phyloP scores from a whole-genome alignment of 2,113 vertebrate genomes.

The Heteronetta atricapilla region DNA sequence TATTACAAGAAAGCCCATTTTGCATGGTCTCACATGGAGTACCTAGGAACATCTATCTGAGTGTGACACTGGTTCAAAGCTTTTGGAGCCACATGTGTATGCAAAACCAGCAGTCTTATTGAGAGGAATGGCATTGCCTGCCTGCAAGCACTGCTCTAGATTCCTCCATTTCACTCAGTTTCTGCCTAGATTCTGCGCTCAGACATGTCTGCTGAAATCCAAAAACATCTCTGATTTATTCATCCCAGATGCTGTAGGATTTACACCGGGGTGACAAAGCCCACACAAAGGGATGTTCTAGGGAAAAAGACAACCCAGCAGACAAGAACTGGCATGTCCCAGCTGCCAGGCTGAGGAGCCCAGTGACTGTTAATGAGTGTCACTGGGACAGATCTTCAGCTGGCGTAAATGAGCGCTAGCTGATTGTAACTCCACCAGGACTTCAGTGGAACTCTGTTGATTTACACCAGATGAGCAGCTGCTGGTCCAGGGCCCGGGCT shows the following conservation, averaged over 20 bases:
- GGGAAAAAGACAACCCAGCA: not conserved
- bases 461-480: not conserved
- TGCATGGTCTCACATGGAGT: not conserved
- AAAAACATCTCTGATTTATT: not conserved
- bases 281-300: not conserved
- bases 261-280: not conserved
- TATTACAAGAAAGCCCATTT: not conserved
- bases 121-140: rapidly evolving
- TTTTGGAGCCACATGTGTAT: rapidly evolving
- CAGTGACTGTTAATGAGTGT: not conserved
- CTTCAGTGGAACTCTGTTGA: not conserved
- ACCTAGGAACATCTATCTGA: rapidly evolving
- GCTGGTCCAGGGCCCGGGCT: not conserved
- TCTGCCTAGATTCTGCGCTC: not conserved
- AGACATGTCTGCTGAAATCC: rapidly evolving
- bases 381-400: not conserved
- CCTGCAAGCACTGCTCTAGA: no score
- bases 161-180: not conserved
- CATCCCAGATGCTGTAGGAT: not conserved
- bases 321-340: not conserved
- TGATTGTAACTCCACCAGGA: not conserved
- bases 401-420: not conserved
- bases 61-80: not conserved
- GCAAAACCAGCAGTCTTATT: not conserved
- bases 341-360: not conserved